Conservation (phyloP, 2,888 invertebrate species). For the Spialia ferax region DNA sequence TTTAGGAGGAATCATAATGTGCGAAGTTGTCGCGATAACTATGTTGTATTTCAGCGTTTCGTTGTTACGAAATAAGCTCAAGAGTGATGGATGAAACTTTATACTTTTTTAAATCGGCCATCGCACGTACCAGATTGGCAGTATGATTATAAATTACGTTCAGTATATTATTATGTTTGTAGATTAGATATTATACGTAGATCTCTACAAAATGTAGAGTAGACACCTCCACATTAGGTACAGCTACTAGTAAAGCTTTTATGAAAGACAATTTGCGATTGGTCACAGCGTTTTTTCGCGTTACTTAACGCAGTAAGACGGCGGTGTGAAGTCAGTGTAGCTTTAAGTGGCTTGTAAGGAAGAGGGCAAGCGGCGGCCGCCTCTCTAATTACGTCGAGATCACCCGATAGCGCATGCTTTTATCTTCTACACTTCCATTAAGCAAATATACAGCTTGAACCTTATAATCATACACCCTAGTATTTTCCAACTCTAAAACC, state of each 20-base stretch:
- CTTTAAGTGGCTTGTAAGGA: constrained; percentile 80
- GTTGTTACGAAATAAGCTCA: too few relatives aligned
- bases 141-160: too few relatives aligned
- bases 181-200: too few relatives aligned
- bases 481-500: constrained; percentile 78
- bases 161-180: too few relatives aligned
- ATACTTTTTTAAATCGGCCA: too few relatives aligned
- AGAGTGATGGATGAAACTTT: too few relatives aligned
- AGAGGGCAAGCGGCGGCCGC: constrained; percentile 55
- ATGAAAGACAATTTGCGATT: constrained; percentile 7
- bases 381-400: constrained; percentile 82
- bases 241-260: neutral
- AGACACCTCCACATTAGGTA: neutral
- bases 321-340: constrained; percentile 71
- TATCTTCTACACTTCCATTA: constrained; percentile 85
- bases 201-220: too few relatives aligned
- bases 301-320: constrained; percentile 62
- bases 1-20: too few relatives aligned
- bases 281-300: constrained; percentile 26
- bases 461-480: constrained; percentile 78
- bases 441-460: constrained; percentile 84
- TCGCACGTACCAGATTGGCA: too few relatives aligned
- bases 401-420: constrained; percentile 80
- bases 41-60: too few relatives aligned
- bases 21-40: too few relatives aligned